A percentile compares a stretch with the other conserved stretches of the same genome.
phyloP scores from a whole-genome alignment of 2,888 invertebrate species.

The Lypha dubia region DNA sequence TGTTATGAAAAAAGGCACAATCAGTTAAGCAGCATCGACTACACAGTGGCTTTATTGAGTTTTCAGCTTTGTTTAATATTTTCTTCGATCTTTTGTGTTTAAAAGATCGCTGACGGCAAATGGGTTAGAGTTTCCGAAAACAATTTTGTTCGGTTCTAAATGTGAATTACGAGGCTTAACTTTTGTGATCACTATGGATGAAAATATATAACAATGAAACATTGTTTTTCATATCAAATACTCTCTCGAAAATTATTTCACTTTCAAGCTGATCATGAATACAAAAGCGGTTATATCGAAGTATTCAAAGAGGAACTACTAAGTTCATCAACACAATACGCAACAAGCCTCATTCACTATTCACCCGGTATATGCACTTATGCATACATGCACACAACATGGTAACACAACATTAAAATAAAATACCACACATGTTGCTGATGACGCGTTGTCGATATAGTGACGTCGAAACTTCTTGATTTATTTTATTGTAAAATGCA shows the following conservation, averaged over 20 bases:
- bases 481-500: conserved; percentile 69
- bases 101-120: no score
- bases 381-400: no score
- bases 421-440: conserved; percentile 70
- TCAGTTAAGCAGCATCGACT: not conserved
- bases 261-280: conserved; percentile 3
- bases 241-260: not conserved
- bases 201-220: no score
- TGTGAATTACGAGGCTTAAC: no score
- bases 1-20: not conserved
- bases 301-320: conserved; percentile 52
- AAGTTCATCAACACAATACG: conserved; percentile 4
- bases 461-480: conserved; percentile 69
- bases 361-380: no score
- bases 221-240: not conserved
- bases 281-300: conserved; percentile 30
- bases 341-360: not conserved
- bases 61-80: no score
- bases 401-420: conserved; percentile 47
- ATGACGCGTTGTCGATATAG: conserved; percentile 71
- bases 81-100: no score
- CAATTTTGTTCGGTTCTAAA: no score
- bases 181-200: no score
- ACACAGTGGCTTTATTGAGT: not conserved
- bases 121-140: no score